phyloP scores from a whole-genome alignment of 2,113 vertebrate genomes.

The Lagenorhynchus albirostris region DNA sequence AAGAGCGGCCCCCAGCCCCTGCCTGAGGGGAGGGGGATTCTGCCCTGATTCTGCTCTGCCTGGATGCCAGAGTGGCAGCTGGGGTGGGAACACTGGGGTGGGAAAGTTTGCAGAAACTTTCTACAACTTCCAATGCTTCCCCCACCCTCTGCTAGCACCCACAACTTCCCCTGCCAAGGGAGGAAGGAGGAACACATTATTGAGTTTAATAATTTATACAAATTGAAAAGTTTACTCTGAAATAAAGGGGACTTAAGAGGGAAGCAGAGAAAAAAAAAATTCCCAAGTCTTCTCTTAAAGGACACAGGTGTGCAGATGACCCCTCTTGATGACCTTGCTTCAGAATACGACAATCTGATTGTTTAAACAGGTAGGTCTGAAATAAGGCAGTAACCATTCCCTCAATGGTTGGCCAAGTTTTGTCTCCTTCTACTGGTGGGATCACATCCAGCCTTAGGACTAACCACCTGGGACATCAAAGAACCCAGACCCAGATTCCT shows the following conservation, averaged over 20 bases:
- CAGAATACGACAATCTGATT: background rate
- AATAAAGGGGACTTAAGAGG: constrained; percentile 12
- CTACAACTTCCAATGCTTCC: background rate
- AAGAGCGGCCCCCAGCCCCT: background rate
- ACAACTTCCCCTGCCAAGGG: constrained; percentile 53
- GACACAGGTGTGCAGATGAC: background rate
- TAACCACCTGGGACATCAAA: background rate
- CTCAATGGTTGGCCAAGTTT: background rate
- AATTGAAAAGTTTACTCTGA: constrained; percentile 52
- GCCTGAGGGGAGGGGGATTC: no score
- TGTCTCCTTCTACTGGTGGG: background rate
- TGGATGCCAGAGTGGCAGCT: background rate
- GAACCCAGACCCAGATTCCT: background rate
- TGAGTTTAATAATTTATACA: constrained; percentile 68
- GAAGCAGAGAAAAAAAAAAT: constrained; percentile 27
- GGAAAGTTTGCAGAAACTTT: constrained; percentile 21
- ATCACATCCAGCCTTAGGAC: background rate
- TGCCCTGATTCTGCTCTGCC: background rate
- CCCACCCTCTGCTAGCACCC: constrained; percentile 10
- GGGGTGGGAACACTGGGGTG: background rate
- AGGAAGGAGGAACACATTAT: constrained; percentile 57
- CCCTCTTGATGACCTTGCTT: background rate
- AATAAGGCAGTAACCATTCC: background rate
- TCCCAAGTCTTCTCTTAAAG: background rate
- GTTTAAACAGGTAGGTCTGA: background rate